A percentile compares a stretch with the other conserved stretches of the same genome.
These are phyloP conservation scores for Nebria salina DNA, from an alignment of 2,888 invertebrate genomes.

Conservation along the genomic window DNA sequence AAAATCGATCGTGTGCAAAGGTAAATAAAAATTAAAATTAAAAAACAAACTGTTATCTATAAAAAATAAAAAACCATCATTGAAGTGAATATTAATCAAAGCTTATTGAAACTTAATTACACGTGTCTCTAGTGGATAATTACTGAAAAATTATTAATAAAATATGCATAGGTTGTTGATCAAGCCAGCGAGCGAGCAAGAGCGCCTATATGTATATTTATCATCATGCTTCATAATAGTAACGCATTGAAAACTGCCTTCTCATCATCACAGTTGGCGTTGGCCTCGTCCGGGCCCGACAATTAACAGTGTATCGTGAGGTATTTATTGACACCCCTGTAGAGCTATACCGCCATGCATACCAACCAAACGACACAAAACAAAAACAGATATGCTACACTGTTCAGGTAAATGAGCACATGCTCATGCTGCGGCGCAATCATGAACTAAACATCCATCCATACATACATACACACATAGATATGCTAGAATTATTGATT, in stretches of 20 bases:
- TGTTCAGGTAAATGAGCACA: too few species aligned
- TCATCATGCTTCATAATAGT: not conserved
- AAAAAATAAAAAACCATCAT: not conserved
- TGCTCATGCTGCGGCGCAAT: not conserved
- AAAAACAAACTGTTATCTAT: too few species aligned
- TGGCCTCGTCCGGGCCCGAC: not conserved
- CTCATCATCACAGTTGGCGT: conserved; percentile 1
- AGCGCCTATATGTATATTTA: not conserved
- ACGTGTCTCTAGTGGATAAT: not conserved
- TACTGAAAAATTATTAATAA: conserved; percentile 1
- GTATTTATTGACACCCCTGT: conserved; percentile 19
- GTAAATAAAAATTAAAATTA: too few species aligned
- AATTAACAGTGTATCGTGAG: conserved; percentile 14
- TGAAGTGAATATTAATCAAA: not conserved
- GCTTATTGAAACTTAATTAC: not conserved
- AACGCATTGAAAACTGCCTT: not conserved
- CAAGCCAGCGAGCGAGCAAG: not conserved
- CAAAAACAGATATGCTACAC: not conserved
- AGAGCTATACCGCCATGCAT: not conserved
- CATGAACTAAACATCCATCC: not conserved
- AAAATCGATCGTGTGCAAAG: too few species aligned
- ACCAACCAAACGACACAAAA: not conserved
- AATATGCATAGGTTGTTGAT: not conserved
- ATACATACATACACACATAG: not conserved
- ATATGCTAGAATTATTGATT: too few species aligned